Base-by-base conservation (phyloP, 2,888 invertebrate species). In the Andrena flavipes region DNA sequence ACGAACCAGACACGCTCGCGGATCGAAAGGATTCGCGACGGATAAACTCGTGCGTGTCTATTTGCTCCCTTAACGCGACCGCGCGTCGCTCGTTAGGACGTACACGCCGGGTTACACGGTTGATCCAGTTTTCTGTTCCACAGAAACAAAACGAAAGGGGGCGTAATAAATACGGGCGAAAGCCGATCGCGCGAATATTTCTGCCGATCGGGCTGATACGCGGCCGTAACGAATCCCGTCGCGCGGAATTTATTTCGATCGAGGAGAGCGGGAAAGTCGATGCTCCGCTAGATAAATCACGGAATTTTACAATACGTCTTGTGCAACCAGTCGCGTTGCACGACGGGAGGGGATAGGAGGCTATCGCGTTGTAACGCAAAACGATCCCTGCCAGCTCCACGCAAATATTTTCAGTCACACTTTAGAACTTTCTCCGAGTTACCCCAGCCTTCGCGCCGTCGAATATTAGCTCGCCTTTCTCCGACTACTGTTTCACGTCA, bases 51-150 rank as follows among this genome's bases (percentile, higher is more conserved):
- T n/a, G 70, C 54, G 20, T 54, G 60, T 56, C 70, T 62, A 78
- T 84, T 84, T 82, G 74, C 68, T 70, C 56, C 65, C 62, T 73
- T 51, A 48, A 63, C 63, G 68, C 59, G 8, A 42, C 62, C 68
- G 13, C 49, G 77, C 64, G 73, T 64, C 68, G 68, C 71, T 82
- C 77, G 78, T 82, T 83, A 78, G 69, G 71, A 78, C 30, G 64
- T 54, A 49, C 29, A 65, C 72, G 70, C 74, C 33, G 54, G 59
- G 3, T 26, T 56, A 35, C 64, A 35, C 64, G 65, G 60, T 63
- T 68, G 76, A 73, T 82, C 82, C 72, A 82, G 68, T 82, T 82
- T 69, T 72, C 81, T 56, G 56, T 56, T 5, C 48, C 62, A 26
- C 49, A 33, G 62, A 51, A 65, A 67, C 51, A 68, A 63, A 81